A percentile compares a stretch with the other conserved stretches of the same genome.
phyloP scores from a whole-genome alignment of 2,113 vertebrate species.

The Psilopsiagon aymara region DNA sequence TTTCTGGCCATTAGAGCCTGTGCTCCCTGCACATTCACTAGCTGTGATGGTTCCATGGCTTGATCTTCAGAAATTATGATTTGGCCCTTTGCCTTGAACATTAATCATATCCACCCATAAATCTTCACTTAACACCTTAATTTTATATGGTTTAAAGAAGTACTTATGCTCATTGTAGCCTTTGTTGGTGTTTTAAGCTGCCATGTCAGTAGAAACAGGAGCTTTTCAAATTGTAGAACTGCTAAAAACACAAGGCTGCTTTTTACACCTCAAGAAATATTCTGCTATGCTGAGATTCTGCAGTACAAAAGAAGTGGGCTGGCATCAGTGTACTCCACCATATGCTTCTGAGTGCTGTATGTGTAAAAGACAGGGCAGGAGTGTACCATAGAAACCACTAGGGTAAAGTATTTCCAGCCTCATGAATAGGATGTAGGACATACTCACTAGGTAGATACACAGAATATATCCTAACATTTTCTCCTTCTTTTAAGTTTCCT shows the following conservation, averaged over 20 bases:
- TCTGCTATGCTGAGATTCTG: neutral
- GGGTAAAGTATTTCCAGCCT: neutral
- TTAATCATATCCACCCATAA: neutral
- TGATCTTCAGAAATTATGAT: neutral
- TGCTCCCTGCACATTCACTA: neutral
- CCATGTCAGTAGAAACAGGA: neutral
- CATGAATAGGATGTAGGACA: neutral
- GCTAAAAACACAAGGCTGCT: neutral
- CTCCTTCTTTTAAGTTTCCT: neutral
- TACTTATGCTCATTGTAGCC: rapidly evolving
- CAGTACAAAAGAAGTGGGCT: neutral
- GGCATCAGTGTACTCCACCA: too few relatives aligned
- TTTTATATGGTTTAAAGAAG: neutral
- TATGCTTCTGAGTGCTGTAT: neutral
- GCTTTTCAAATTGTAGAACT: neutral
- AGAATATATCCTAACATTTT: neutral
- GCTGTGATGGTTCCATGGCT: neutral
- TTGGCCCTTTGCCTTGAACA: neutral
- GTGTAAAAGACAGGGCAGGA: neutral
- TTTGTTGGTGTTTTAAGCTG: neutral
- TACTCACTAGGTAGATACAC: neutral
- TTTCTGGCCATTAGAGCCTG: neutral
- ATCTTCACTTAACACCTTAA: neutral
- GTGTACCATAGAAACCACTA: neutral
- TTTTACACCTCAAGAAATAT: neutral